Evolutionary conservation across 2,888 invertebrate genomes (phyloP).

Genomic region (Caenorhabditis imperialis): DNA sequence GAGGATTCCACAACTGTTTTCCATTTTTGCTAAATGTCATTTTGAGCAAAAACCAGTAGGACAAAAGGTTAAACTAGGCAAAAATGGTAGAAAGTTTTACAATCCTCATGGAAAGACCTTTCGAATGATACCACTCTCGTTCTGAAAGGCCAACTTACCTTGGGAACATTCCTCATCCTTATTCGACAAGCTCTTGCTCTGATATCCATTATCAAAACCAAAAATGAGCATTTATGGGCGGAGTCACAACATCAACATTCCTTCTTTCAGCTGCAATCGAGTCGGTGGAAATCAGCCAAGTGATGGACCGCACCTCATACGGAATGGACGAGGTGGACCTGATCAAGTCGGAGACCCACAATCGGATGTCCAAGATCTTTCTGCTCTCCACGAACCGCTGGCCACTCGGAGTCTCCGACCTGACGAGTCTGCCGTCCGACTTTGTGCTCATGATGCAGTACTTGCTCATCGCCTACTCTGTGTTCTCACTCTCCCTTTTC

Average conservation of each 20-base stretch:
- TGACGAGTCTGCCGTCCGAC: constrained; percentile 59
- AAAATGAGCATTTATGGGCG: too few species aligned
- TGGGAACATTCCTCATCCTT: background rate
- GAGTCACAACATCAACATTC: too few species aligned
- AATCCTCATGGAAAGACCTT: too few species aligned
- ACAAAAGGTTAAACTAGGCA: too few species aligned
- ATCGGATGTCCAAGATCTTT: constrained; percentile 53
- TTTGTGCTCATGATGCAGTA: constrained; percentile 64
- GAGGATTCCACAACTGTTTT: too few species aligned
- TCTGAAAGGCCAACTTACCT: too few species aligned
- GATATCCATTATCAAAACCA: too few species aligned
- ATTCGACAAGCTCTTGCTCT: too few species aligned
- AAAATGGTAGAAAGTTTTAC: too few species aligned
- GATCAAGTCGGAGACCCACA: constrained; percentile 58
- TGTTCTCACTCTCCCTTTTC: constrained; percentile 58
- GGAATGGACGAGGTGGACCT: constrained; percentile 38
- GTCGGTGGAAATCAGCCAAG: constrained; percentile 58
- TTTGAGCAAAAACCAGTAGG: too few species aligned
- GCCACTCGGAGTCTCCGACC: constrained; percentile 55
- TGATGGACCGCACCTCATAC: constrained; percentile 52
- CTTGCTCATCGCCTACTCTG: constrained; percentile 58
- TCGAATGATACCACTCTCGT: too few species aligned
- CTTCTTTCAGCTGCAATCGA: constrained; percentile 56
- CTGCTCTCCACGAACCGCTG: constrained; percentile 44
- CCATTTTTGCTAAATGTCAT: too few species aligned